A percentile compares a stretch with the other conserved stretches of the same genome.
These are phyloP conservation scores for Ctenosaura bakeri DNA, from an alignment of 2,797 vertebrate genomes.

Conservation along the genomic window DNA sequence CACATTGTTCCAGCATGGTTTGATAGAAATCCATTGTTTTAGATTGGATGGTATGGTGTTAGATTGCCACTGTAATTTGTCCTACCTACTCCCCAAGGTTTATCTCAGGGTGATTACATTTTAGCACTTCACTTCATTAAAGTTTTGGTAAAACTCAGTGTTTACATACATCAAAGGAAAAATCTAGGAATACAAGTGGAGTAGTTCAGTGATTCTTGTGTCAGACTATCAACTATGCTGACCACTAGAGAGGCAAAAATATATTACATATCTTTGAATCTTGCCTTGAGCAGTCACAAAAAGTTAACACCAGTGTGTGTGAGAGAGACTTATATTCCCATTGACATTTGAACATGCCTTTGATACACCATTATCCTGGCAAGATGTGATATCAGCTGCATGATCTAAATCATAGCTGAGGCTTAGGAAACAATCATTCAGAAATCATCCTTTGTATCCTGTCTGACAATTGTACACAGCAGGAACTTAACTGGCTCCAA, in stretches of 20 bases:
- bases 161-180: slow-evolving; percentile 39
- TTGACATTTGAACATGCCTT: slow-evolving; percentile 51
- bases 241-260: slow-evolving; percentile 16
- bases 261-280: background rate
- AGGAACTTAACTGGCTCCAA: slow-evolving; percentile 23
- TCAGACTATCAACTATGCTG: slow-evolving; percentile 32
- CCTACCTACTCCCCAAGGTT: background rate
- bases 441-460: slow-evolving; percentile 34
- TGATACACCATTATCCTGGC: slow-evolving; percentile 31
- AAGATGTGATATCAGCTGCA: background rate
- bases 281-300: slow-evolving; percentile 23
- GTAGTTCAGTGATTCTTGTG: slow-evolving; percentile 12
- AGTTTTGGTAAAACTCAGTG: slow-evolving; percentile 21
- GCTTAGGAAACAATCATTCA: slow-evolving; percentile 18
- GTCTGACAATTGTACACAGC: slow-evolving; percentile 15
- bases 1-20: slow-evolving; percentile 32
- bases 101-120: background rate
- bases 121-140: slow-evolving; percentile 16
- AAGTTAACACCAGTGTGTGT: slow-evolving; percentile 43
- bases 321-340: slow-evolving; percentile 41
- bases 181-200: slow-evolving; percentile 13
- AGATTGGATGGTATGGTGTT: slow-evolving; percentile 3
- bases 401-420: slow-evolving; percentile 39
- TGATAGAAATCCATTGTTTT: slow-evolving; percentile 39
- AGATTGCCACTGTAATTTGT: slow-evolving; percentile 41